Percentiles rank a stretch among this genome's conserved stretches.
phyloP scores from a whole-genome alignment of 2,888 invertebrate species.

The Lissonota sp. region DNA sequence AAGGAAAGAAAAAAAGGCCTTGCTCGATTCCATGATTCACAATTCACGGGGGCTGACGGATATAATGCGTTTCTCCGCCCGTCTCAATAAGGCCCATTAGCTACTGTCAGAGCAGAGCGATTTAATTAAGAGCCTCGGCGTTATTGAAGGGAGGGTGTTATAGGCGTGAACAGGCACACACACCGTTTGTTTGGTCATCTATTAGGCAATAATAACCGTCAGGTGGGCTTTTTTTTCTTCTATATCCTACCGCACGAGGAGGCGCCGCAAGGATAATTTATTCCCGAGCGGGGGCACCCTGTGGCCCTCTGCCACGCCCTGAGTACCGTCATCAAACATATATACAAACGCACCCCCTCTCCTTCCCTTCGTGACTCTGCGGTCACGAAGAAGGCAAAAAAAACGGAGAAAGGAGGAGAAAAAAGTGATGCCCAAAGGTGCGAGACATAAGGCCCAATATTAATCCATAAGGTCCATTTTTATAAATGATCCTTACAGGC shows the following conservation, averaged over 20 bases:
- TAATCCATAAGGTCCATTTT: too few relatives aligned
- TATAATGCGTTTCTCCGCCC: constrained; percentile 35
- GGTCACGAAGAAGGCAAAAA: constrained; percentile 2
- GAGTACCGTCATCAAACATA: constrained; percentile 70
- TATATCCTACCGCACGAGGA: constrained; percentile 48
- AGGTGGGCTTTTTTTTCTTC: too few relatives aligned
- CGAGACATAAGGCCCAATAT: too few relatives aligned
- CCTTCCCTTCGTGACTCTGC: too few relatives aligned
- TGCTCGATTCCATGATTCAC: too few relatives aligned
- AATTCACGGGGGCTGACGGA: not conserved
- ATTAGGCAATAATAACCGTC: constrained; percentile 82
- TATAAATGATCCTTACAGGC: too few relatives aligned
- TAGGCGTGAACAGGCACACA: constrained; percentile 76
- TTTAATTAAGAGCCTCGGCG: constrained; percentile 74
- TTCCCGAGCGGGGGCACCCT: constrained; percentile 80
- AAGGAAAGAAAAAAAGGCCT: too few relatives aligned
- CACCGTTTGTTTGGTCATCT: constrained; percentile 78
- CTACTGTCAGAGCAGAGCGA: constrained; percentile 66
- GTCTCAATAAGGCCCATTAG: constrained; percentile 39
- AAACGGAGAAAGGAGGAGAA: constrained; percentile 26
- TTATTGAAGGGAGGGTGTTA: constrained; percentile 71
- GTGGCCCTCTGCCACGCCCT: constrained; percentile 82
- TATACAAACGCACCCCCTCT: too few relatives aligned
- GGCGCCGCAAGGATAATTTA: constrained; percentile 79
- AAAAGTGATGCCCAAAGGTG: not conserved